Evolutionary conservation across 35 echinoderm and acorn worm genomes (phyloP), one percentile per base, ranked within the genome.

Genomic region (Ophiothrix spiculata): DNA sequence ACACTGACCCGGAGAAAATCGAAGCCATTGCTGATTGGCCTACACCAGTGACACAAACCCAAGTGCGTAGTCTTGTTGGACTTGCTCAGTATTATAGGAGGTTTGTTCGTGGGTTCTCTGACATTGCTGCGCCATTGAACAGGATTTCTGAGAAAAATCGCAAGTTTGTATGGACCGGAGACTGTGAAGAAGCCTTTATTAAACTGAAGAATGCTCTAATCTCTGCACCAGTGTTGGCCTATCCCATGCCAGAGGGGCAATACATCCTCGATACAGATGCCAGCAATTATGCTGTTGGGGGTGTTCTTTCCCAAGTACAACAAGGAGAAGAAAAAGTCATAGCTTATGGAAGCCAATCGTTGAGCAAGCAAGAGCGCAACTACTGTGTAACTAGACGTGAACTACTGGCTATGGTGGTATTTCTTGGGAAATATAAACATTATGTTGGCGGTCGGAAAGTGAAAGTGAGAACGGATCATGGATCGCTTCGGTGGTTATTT

Each of bases 1-100:
- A 28, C 36, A 83, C 88, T 28, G 80, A 90, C 81, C 78, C 87
- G 25, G 80, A 82, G 34, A 83, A 75, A 56, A 76, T 90, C 33
- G 56, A 74, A 25, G 77, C 35, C 31, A 74, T 84, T 0, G 19
- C 0, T 1, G 40, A 84, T 32, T 90, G 80, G 80, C 31, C 64
- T 6, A 90, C 69, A 35, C 88, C 88, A 10, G 25, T 31, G 14
- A 84, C 75, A 16, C 38, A 36, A 36, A 90, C 84, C n/a, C 77
- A 83, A 31, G 54, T 84, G 14, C 74, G 74, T 17, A 23, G 81
- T 37, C 84, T 90, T 39, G 32, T 90, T n/a, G 81, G 74, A 4
- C 33, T 84, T 12, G 63, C 60, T 73, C 69, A 42, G 21, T 90
- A 84, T 84, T 90, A 90, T 56, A 37, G 81, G 2, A 82, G 36